phyloP scores from a whole-genome alignment of 2,888 invertebrate species.

The Rhagonycha lutea region DNA sequence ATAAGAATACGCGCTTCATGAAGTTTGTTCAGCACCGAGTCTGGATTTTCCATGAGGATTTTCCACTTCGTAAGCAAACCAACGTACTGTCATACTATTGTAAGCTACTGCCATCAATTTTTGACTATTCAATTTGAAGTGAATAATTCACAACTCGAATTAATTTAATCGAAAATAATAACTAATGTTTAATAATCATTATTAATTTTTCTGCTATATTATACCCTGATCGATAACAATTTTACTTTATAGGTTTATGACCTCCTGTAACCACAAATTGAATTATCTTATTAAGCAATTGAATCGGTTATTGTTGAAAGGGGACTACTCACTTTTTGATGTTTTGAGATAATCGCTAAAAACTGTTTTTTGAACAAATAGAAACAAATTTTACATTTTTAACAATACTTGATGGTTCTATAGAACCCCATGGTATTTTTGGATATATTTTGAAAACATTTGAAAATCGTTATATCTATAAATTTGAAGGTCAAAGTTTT shows the following conservation, averaged over 20 bases:
- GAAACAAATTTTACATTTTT: too few relatives aligned
- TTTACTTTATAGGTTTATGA: neutral
- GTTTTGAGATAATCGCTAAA: too few relatives aligned
- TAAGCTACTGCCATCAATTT: neutral
- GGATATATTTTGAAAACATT: too few relatives aligned
- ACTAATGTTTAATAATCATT: neutral
- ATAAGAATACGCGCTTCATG: neutral
- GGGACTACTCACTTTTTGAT: too few relatives aligned
- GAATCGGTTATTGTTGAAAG: too few relatives aligned
- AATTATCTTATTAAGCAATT: neutral
- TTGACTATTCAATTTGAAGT: neutral
- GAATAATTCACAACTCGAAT: neutral
- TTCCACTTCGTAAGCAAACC: neutral
- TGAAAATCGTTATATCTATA: too few relatives aligned
- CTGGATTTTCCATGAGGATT: neutral
- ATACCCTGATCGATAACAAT: neutral
- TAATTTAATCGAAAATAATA: neutral
- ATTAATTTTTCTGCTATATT: neutral
- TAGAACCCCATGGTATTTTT: too few relatives aligned
- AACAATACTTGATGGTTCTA: too few relatives aligned
- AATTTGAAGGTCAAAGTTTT: too few relatives aligned
- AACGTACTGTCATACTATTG: neutral
- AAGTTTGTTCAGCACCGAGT: neutral
- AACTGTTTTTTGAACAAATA: too few relatives aligned
- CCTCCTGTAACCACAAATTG: neutral